Evolutionary conservation across 2,113 vertebrate genomes (phyloP).

Genomic region (Anolis carolinensis): DNA sequence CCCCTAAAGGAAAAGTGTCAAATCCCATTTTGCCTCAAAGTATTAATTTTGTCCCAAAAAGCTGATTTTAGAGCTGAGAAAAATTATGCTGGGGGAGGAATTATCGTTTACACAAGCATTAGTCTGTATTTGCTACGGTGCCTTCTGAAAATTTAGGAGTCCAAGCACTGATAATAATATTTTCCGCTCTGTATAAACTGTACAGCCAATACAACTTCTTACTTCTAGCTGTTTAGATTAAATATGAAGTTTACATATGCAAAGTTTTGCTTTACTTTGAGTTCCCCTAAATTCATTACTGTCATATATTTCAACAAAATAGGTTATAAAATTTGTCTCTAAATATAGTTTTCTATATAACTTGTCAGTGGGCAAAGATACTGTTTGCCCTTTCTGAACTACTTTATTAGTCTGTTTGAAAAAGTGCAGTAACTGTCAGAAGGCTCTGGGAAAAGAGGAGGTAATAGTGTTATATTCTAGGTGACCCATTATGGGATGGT

Average conservation of each 20-base stretch:
- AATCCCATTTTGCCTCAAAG: slow-evolving; percentile 10
- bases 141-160: background rate
- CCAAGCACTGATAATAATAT: background rate
- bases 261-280: background rate
- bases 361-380: background rate
- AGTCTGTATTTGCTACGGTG: background rate
- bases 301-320: background rate
- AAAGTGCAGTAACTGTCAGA: background rate
- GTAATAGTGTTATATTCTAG: background rate
- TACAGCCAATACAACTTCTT: background rate
- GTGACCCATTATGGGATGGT: background rate
- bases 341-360: background rate
- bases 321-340: background rate
- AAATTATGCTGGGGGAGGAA: background rate
- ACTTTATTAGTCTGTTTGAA: background rate
- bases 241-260: background rate
- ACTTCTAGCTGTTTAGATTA: background rate
- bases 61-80: background rate
- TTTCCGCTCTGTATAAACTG: background rate
- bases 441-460: background rate
- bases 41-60: background rate
- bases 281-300: background rate
- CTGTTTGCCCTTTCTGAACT: background rate
- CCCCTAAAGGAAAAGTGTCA: slow-evolving; percentile 8
- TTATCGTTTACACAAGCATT: background rate